These are phyloP conservation scores for Dinocampus coccinellae DNA, from an alignment of 2,888 invertebrate genomes.

Conservation along the genomic window DNA sequence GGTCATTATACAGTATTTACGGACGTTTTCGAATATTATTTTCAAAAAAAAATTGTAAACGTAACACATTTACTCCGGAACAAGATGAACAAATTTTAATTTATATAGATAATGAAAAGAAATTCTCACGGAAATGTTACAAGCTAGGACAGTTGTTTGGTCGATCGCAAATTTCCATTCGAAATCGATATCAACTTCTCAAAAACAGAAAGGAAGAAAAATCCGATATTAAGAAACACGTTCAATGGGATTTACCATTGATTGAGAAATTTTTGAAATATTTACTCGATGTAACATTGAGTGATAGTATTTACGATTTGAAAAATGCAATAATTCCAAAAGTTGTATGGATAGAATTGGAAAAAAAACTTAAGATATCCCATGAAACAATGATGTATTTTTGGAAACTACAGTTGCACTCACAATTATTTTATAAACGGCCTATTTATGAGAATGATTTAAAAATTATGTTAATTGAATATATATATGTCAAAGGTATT, in stretches of 20 bases:
- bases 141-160: conserved; percentile 51
- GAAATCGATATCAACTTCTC: conserved; percentile 42
- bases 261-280: conserved; percentile 50
- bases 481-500: conserved; percentile 52
- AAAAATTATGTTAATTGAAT: conserved; percentile 60
- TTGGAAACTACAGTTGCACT: conserved; percentile 57
- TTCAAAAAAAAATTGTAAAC: neutral
- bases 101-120: conserved; percentile 42
- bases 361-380: conserved; percentile 49
- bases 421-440: conserved; percentile 57
- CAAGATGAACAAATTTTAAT: conserved; percentile 53
- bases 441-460: conserved; percentile 56
- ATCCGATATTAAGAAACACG: conserved; percentile 17
- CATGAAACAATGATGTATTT: conserved; percentile 46
- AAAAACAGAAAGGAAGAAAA: conserved; percentile 17
- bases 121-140: conserved; percentile 37
- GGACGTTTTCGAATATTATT: conserved; percentile 3
- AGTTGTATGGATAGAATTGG: conserved; percentile 57
- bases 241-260: conserved; percentile 50
- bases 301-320: conserved; percentile 51
- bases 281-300: conserved; percentile 51
- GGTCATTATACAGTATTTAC: conserved; percentile 14
- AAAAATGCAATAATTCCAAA: conserved; percentile 55
- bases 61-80: conserved; percentile 43
- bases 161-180: conserved; percentile 51